Percentiles rank a stretch among this genome's conserved stretches.
Conservation (phyloP, 2,113 vertebrate species). For the Pseudois nayaur region DNA sequence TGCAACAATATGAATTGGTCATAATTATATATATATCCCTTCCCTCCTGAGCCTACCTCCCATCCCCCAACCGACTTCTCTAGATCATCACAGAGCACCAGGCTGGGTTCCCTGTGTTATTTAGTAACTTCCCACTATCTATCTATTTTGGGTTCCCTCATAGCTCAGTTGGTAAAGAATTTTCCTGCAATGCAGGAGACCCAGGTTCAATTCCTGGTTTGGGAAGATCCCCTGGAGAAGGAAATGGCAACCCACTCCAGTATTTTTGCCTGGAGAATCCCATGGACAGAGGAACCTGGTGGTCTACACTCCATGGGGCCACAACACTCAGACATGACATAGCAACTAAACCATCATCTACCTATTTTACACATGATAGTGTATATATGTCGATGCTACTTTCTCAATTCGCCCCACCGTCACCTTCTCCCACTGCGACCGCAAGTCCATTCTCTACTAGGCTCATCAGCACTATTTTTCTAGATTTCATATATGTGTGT, state of each 20-base stretch:
- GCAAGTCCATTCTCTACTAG: neutral
- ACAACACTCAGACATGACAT: neutral
- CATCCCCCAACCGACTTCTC: neutral
- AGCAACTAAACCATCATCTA: neutral
- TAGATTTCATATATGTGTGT: neutral
- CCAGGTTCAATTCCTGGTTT: neutral
- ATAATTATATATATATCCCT: neutral
- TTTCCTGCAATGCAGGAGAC: neutral
- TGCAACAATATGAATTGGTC: neutral
- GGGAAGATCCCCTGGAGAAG: neutral
- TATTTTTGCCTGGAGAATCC: neutral
- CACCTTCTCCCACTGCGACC: neutral
- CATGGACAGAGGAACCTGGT: neutral
- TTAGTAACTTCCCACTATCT: neutral
- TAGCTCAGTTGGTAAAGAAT: neutral
- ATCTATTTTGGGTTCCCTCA: neutral
- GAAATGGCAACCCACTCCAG: neutral
- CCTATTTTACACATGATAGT: neutral
- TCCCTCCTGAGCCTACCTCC: neutral
- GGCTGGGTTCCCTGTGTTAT: neutral
- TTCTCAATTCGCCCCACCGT: neutral
- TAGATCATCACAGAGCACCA: neutral
- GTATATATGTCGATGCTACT: neutral
- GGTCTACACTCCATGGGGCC: neutral
- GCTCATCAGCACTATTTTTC: neutral